Base-by-base conservation (phyloP, 2,113 vertebrate species). In the Phocoena phocoena region DNA sequence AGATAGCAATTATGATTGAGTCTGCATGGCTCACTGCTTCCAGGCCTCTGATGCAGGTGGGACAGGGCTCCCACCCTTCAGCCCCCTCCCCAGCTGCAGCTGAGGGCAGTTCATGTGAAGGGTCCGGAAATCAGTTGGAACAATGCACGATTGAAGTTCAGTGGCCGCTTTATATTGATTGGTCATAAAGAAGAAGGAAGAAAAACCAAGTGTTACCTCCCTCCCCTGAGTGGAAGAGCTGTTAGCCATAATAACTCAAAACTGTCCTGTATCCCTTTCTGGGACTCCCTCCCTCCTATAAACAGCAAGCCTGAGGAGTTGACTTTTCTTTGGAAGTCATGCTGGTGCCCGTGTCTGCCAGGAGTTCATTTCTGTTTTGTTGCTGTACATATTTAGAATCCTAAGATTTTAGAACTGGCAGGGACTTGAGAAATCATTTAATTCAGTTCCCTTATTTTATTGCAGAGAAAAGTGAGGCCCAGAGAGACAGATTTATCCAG, bases 1-100 rank as follows among this genome's bases (percentile, higher is more conserved):
- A 20, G 97, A 98, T 98, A 98, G 96, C 23, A 76, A 97, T 98
- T 98, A 68, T 97, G 96, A 96, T 96, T 98, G 98, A 96, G 94
- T 92, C 90, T 95, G 87, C 81, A 38, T 92, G 83, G 31, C 36
- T 98, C 97, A 94, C 26, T 94, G 83, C 82, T 55, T 84, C 93
- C 6, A 3, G 90, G 79, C 96, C 47, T 13, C 89, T 91, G 90
- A 0, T 13, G 31, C 90, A 97, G 41, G 36, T 47, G 82, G 96
- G 77, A 53, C 2, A 0, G 96, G 63, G 23, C 97, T 94, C 68
- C 86, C 20, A 25, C 80, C 0, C 14, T 25, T 31, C 3, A 80
- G 13, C 80, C 17, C 63, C 85, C 77, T 95, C 96, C 44, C 90
- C 70, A 82, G 23, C 53, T 95, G 84, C 95, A 90, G 20, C 79